Base-by-base conservation (phyloP, 1,140 invertebrate species). In the Drosophila setifemur region DNA sequence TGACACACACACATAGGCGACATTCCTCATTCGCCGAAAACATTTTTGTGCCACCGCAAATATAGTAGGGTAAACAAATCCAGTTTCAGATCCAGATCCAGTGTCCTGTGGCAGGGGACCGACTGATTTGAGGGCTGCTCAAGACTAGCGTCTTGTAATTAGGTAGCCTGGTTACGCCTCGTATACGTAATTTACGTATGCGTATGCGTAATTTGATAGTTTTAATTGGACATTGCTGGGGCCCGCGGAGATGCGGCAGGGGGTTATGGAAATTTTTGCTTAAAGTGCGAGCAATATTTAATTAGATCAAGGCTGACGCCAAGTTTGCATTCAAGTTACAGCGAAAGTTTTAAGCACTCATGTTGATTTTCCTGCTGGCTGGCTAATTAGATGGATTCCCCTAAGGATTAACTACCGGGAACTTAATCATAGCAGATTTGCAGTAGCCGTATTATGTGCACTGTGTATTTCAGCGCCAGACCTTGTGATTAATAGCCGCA, bases 171-270 rank as follows among this genome's bases (percentile, higher is more conserved):
- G 31, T 54, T 47, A 72, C 68, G 68, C 66, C 66, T 57, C 61
- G 68, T 57, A 33, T 33, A 12, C 29, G 29, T 14, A 33, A 33
- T 33, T 2, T 12, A 14, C 31, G 11, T 37, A 21, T 35, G 37
- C 47, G 37, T 48, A 70, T 57, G 12, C 60, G 81, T 83, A 83
- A 83, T 85, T 74, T 83, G 75, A 83, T 83, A 85, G 81, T 85
- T 83, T 85, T 83, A 85, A 83, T 83, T 83, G 81, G 60, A 50
- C 76, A 86, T 83, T 61, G 58, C 43, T 16, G 29, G 8, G 5
- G 7, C 1, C 52, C 19, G 25, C 57, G 43, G 19, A 25, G 57
- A 60, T 5, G 18, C 7, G 11, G 11, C 1, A 1, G 14, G 28
- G 16, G n/a, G 29, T 44, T 53, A 25, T 60, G 21, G 23, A 63